Percentiles rank a stretch among this genome's conserved stretches.
These are phyloP conservation scores for Ifrita kowaldi DNA, from an alignment of 2,113 vertebrate species.

Conservation along the genomic window DNA sequence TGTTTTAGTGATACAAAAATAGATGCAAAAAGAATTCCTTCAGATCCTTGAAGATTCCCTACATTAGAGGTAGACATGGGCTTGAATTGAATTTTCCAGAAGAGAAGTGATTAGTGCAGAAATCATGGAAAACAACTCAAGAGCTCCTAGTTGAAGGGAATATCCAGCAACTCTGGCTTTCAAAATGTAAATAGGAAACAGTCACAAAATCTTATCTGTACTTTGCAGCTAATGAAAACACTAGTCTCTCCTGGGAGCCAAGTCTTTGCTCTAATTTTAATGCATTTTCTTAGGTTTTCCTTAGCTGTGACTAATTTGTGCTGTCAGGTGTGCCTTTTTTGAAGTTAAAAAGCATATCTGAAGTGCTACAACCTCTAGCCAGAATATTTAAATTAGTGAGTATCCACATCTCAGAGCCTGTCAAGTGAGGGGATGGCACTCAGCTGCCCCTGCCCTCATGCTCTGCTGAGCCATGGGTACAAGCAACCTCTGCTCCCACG, in stretches of 20 bases:
- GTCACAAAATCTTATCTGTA: constrained; percentile 27
- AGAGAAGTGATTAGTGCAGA: background rate
- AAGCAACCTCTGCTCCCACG: background rate
- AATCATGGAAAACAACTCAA: background rate
- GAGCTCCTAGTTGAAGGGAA: background rate
- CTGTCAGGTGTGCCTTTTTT: constrained; percentile 19
- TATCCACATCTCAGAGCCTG: background rate
- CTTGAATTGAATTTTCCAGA: background rate
- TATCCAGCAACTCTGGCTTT: background rate
- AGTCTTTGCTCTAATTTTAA: constrained; percentile 39
- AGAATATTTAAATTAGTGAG: background rate
- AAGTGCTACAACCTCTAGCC: background rate
- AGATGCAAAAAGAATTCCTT: background rate
- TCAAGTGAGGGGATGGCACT: background rate
- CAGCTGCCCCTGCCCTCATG: background rate
- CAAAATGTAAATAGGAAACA: constrained; percentile 28
- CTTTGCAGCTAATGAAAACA: constrained; percentile 49
- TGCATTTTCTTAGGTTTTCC: constrained; percentile 18
- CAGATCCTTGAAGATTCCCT: background rate
- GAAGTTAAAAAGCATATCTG: constrained; percentile 13
- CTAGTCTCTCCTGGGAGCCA: background rate
- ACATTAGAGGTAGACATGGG: background rate
- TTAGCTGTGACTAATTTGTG: constrained; percentile 25
- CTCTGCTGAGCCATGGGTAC: background rate
- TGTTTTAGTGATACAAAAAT: background rate